A percentile compares a stretch with the other conserved stretches of the same genome.
These are phyloP conservation scores for Leptinotarsa tumamoca DNA, from an alignment of 2,888 invertebrate genomes.

Conservation along the genomic window DNA sequence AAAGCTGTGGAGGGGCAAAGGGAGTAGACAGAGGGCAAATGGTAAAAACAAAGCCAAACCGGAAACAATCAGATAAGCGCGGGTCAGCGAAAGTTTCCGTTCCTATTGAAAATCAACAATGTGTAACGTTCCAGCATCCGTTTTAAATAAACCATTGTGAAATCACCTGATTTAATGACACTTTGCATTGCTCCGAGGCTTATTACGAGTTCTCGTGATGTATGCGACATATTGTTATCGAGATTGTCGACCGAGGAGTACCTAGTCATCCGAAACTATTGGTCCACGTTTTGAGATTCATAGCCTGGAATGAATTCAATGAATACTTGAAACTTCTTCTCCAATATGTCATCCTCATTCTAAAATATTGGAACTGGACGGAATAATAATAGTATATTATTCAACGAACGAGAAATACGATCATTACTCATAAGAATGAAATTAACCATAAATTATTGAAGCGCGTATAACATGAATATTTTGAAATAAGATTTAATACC, in stretches of 20 bases:
- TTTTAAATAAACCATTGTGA: conserved; percentile 54
- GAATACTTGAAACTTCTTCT: not conserved
- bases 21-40: conserved; percentile 26
- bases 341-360: not conserved
- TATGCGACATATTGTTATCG: conserved; percentile 3
- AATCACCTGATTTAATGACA: conserved; percentile 53
- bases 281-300: not conserved
- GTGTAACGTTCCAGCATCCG: conserved; percentile 66
- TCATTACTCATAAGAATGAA: too few species aligned
- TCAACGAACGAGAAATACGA: too few species aligned
- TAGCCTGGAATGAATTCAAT: not conserved
- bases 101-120: conserved; percentile 66
- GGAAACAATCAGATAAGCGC: conserved; percentile 64
- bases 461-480: too few species aligned
- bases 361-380: not conserved
- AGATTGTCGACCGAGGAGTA: conserved; percentile 2
- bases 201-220: conserved; percentile 19
- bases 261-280: not conserved
- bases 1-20: not conserved
- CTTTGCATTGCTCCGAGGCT: conserved; percentile 4
- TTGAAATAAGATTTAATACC: too few species aligned
- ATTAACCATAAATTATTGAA: too few species aligned
- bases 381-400: not conserved
- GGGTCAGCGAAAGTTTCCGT: conserved; percentile 66
- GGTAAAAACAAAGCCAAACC: conserved; percentile 50